Conservation (phyloP, 1,140 invertebrate genomes). For the Pristionchus pacificus region DNA sequence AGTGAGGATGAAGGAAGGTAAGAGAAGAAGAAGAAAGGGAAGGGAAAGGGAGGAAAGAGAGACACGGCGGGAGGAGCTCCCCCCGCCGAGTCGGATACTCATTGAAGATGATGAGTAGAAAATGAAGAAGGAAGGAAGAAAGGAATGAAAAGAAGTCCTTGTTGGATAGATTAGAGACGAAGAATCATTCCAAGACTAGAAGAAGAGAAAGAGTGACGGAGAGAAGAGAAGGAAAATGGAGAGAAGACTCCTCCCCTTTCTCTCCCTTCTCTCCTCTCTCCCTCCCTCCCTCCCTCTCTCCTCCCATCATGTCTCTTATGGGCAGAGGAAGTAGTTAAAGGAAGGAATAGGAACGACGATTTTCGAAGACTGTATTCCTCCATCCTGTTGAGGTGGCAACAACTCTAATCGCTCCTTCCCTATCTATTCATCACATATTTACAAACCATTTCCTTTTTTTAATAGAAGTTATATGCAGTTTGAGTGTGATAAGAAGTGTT, state of each 20-base stretch:
- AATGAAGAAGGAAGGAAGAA: slow-evolving; percentile 13
- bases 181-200: slow-evolving; percentile 10
- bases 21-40: slow-evolving; percentile 8
- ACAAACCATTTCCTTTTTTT: too few species aligned
- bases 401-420: too few species aligned
- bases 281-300: not conserved
- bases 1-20: slow-evolving; percentile 13
- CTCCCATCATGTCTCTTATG: not conserved
- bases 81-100: not conserved
- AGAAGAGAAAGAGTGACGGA: slow-evolving; percentile 4
- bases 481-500: too few species aligned
- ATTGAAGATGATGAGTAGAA: not conserved
- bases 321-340: too few species aligned
- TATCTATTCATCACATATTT: too few species aligned
- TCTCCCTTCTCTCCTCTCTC: not conserved
- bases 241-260: slow-evolving; percentile 5
- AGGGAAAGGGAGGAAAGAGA: not conserved
- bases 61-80: slow-evolving; percentile 5
- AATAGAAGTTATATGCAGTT: too few species aligned
- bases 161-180: slow-evolving; percentile 11
- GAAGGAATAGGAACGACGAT: too few species aligned
- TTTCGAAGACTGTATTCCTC: too few species aligned
- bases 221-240: slow-evolving; percentile 7
- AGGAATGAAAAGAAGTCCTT: slow-evolving; percentile 12
- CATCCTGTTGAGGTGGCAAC: too few species aligned